These are phyloP conservation scores for Alectoris magna DNA, from an alignment of 2,797 vertebrate species.

Conservation along the genomic window DNA sequence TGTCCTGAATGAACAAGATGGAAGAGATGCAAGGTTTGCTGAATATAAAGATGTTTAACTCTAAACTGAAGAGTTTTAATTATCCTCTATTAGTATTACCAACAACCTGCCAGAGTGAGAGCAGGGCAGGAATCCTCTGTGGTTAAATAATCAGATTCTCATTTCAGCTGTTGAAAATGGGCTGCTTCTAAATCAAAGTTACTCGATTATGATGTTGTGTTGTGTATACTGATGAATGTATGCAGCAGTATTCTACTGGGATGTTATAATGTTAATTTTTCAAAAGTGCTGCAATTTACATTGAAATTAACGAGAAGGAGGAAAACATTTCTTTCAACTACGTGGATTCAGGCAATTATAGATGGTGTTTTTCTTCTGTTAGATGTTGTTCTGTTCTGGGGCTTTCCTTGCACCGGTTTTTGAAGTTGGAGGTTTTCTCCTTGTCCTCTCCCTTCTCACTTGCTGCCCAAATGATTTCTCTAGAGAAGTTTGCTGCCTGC, in stretches of 20 bases:
- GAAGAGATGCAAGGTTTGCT: neutral
- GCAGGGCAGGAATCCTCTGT: neutral
- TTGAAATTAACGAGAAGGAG: neutral
- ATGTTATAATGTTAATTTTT: neutral
- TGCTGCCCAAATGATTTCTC: neutral
- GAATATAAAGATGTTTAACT: neutral
- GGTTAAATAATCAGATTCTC: neutral
- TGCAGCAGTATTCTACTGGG: neutral
- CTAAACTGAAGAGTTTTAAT: neutral
- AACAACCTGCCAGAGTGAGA: neutral
- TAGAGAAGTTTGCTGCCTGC: neutral
- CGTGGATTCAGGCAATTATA: neutral
- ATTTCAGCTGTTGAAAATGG: neutral
- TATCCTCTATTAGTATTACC: neutral
- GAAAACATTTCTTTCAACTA: neutral
- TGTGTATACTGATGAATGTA: neutral
- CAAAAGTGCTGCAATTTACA: neutral
- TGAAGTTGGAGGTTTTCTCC: no score
- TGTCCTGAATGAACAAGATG: neutral
- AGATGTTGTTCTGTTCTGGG: neutral
- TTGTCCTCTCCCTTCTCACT: neutral
- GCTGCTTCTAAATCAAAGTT: neutral
- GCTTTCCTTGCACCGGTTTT: neutral
- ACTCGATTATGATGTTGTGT: neutral
- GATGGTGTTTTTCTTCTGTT: neutral